A percentile compares a stretch with the other conserved stretches of the same genome.
Evolutionary conservation across 2,888 invertebrate genomes (phyloP).

Genomic region (Rhagonycha lutea): DNA sequence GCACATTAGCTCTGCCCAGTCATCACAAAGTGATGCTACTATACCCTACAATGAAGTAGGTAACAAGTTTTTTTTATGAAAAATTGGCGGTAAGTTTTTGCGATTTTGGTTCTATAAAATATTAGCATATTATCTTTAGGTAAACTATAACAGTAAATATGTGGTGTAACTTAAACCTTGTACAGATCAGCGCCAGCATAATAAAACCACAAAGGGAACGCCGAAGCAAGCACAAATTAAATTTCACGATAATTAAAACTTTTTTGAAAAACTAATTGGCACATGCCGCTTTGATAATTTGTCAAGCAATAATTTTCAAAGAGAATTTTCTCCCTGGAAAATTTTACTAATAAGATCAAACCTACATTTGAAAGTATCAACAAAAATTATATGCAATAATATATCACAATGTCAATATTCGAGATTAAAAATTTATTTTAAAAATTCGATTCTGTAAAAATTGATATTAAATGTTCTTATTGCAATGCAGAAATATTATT

Average conservation of each 20-base stretch:
- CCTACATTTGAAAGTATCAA: neutral
- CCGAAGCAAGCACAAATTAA: neutral
- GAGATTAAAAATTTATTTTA: too few species aligned
- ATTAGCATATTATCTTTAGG: neutral
- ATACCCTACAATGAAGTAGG: too few species aligned
- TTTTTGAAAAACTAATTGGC: neutral
- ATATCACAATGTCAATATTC: too few species aligned
- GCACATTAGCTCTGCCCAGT: too few species aligned
- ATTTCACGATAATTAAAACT: neutral
- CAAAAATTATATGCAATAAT: neutral
- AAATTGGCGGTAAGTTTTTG: neutral
- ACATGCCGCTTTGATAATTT: neutral
- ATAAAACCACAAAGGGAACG: neutral
- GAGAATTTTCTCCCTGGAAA: neutral
- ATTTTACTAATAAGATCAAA: neutral
- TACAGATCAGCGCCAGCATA: neutral
- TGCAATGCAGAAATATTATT: too few species aligned
- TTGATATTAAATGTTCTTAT: too few species aligned
- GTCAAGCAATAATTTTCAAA: neutral
- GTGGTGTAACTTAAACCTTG: neutral
- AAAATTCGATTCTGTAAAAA: too few species aligned
- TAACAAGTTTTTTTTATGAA: neutral
- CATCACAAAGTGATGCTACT: too few species aligned
- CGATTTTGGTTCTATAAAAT: neutral
- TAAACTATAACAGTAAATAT: neutral